A percentile compares a stretch with the other conserved stretches of the same genome.
phyloP scores from a whole-genome alignment of 2,888 invertebrate genomes.

The Onchidella celtica region DNA sequence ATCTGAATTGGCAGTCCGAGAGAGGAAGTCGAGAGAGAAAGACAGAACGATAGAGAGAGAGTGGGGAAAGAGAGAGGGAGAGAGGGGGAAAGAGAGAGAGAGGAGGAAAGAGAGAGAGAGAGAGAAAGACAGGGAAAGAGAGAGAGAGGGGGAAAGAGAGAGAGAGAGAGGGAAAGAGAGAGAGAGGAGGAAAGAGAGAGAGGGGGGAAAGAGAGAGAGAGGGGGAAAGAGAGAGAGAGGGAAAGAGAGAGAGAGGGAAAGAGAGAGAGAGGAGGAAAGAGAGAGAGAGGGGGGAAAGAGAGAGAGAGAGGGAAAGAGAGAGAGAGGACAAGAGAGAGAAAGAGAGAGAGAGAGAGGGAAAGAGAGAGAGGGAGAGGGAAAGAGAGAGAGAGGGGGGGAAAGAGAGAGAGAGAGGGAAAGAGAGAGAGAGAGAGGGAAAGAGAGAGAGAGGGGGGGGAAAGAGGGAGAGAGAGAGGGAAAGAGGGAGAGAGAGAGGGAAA shows the following conservation, averaged over 20 bases:
- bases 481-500: not conserved
- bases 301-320: constrained; percentile 4
- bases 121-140: no score
- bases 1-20: no score
- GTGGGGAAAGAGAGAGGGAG: no score
- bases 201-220: not conserved
- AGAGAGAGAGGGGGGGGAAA: not conserved
- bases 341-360: not conserved
- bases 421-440: not conserved
- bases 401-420: not conserved
- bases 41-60: no score
- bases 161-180: no score
- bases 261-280: constrained; percentile 13
- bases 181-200: no score
- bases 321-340: not conserved
- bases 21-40: no score
- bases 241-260: not conserved
- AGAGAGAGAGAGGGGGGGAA: not conserved
- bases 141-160: no score
- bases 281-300: constrained; percentile 5
- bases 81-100: no score
- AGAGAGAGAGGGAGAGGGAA: not conserved
- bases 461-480: not conserved
- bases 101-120: no score
- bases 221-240: not conserved